These are phyloP conservation scores for Hydrolagus affinis DNA, from an alignment of 2,113 vertebrate species.

Conservation along the genomic window DNA sequence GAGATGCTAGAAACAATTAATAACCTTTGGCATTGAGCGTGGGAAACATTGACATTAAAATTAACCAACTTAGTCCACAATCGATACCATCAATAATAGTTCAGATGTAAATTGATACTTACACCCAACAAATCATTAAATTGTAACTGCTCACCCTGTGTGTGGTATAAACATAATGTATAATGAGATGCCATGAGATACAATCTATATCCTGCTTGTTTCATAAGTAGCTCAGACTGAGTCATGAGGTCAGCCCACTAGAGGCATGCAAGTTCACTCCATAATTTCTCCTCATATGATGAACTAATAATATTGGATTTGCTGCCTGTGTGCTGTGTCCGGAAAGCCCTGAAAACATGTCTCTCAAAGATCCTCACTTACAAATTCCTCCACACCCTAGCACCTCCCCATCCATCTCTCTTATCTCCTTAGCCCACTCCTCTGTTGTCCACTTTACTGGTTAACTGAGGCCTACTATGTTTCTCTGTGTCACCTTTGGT, in stretches of 20 bases:
- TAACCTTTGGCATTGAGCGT: too few species aligned
- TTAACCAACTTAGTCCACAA: too few species aligned
- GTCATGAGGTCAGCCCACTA: neutral
- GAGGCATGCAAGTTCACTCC: neutral
- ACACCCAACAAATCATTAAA: too few species aligned
- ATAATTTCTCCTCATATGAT: neutral
- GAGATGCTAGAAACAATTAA: too few species aligned
- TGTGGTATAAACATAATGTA: neutral
- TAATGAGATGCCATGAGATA: neutral
- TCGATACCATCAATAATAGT: too few species aligned
- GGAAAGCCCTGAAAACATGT: neutral
- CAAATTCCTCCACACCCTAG: neutral
- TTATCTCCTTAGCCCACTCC: too few species aligned
- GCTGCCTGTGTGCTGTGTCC: neutral
- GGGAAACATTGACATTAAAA: too few species aligned
- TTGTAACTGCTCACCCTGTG: neutral
- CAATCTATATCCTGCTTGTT: neutral
- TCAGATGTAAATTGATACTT: too few species aligned
- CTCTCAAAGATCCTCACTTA: neutral
- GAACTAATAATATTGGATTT: neutral
- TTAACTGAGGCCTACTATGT: too few species aligned
- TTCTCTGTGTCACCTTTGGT: too few species aligned
- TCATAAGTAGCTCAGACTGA: neutral
- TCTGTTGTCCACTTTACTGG: too few species aligned
- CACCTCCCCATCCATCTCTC: too few species aligned